A percentile compares a stretch with the other conserved stretches of the same genome.
Conservation (phyloP, 1,140 invertebrate species). For the Conopomorpha cramerella region DNA sequence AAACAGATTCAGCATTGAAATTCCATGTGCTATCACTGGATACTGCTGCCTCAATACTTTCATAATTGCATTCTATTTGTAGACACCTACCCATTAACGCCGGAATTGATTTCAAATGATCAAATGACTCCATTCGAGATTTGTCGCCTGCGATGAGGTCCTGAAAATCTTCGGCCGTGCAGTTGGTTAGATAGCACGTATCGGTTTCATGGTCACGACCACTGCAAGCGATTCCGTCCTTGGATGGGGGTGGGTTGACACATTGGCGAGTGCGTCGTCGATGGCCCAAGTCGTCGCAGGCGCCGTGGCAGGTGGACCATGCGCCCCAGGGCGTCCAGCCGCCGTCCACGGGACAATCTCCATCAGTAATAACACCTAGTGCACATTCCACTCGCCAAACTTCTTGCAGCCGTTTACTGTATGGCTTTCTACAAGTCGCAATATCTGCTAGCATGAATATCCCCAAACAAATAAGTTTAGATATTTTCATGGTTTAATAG, state of each 20-base stretch:
- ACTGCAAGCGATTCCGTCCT: constrained; percentile 28
- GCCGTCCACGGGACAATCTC: constrained; percentile 39
- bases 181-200: constrained; percentile 31
- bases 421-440: constrained; percentile 20
- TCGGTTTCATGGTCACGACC: constrained; percentile 31
- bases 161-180: constrained; percentile 27
- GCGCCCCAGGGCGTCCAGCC: constrained; percentile 35
- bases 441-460: no score
- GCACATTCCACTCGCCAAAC: constrained; percentile 41
- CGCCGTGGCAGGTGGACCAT: constrained; percentile 31
- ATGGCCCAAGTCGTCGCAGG: constrained; percentile 32
- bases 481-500: no score
- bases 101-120: constrained; percentile 30
- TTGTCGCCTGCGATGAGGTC: constrained; percentile 21
- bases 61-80: constrained; percentile 30
- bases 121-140: constrained; percentile 21
- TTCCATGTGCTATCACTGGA: constrained; percentile 39
- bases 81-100: constrained; percentile 34
- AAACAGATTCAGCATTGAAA: constrained; percentile 30
- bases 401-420: constrained; percentile 18
- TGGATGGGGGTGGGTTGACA: constrained; percentile 29
- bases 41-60: constrained; percentile 28
- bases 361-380: constrained; percentile 28
- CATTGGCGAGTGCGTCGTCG: constrained; percentile 25
- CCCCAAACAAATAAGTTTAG: no score